Evolutionary conservation across 2,113 vertebrate genomes (phyloP).

Genomic region (Polyodon spathula): DNA sequence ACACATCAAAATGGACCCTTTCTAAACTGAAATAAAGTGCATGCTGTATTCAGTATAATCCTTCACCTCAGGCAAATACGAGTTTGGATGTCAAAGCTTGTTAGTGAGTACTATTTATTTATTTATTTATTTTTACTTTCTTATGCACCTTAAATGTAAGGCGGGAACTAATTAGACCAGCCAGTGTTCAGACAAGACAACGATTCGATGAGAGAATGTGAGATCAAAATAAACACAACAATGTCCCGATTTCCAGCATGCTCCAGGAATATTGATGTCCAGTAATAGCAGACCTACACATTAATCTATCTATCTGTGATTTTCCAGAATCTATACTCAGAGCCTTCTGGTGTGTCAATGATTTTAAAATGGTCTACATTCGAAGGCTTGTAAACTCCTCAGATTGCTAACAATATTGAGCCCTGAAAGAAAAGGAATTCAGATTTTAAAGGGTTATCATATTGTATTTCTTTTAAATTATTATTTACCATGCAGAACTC

Average conservation of each 20-base stretch:
- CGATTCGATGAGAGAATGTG: neutral
- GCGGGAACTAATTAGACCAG: too few species aligned
- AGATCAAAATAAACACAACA: constrained; percentile 2
- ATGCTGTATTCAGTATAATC: too few species aligned
- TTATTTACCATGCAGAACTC: constrained; percentile 35
- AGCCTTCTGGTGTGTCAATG: constrained; percentile 40
- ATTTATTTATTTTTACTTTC: too few species aligned
- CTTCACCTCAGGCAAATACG: too few species aligned
- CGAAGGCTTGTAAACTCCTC: constrained; percentile 40
- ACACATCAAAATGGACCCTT: too few species aligned
- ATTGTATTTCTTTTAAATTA: constrained; percentile 34
- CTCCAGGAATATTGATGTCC: neutral
- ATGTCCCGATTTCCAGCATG: constrained; percentile 10
- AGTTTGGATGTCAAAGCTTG: too few species aligned
- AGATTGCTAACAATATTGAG: constrained; percentile 39
- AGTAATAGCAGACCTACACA: constrained; percentile 19
- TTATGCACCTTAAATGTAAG: too few species aligned
- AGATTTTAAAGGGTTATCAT: constrained; percentile 55
- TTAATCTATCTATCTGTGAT: constrained; percentile 43
- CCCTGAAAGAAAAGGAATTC: constrained; percentile 46
- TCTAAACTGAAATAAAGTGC: too few species aligned
- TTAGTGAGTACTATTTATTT: too few species aligned
- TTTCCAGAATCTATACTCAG: constrained; percentile 42
- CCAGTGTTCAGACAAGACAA: too few species aligned
- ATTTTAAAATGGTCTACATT: constrained; percentile 46